Evolutionary conservation across 2,113 vertebrate genomes (phyloP).

Genomic region (Crocuta crocuta): DNA sequence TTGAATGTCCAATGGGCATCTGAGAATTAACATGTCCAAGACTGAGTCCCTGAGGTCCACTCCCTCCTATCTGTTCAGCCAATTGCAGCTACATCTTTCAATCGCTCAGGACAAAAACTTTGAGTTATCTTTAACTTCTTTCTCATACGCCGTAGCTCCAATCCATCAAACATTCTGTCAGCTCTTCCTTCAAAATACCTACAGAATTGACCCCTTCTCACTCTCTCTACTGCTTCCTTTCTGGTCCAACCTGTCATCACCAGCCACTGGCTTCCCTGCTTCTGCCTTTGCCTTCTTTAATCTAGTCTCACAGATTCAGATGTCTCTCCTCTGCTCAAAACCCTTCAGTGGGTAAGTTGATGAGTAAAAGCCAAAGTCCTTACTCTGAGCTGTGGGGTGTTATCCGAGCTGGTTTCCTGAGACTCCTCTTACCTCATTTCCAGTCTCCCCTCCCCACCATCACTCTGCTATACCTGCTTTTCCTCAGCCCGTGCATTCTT

Average conservation of each 20-base stretch:
- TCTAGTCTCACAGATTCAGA: background rate
- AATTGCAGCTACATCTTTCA: background rate
- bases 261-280: background rate
- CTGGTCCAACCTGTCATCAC: background rate
- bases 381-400: background rate
- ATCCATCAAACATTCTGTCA: background rate
- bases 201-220: background rate
- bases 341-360: background rate
- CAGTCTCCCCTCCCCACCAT: background rate
- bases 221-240: background rate
- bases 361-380: background rate
- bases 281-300: background rate
- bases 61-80: background rate
- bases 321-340: background rate
- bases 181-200: background rate
- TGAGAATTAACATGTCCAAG: conserved; percentile 10
- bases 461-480: background rate
- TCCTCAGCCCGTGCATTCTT: background rate
- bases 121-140: background rate
- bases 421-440: background rate
- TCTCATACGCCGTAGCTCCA: background rate
- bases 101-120: background rate
- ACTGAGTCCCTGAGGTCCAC: background rate
- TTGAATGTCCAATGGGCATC: background rate
- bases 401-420: conserved; percentile 5